phyloP scores from a whole-genome alignment of 2,888 invertebrate species.

The Crossocerus cetratus region DNA sequence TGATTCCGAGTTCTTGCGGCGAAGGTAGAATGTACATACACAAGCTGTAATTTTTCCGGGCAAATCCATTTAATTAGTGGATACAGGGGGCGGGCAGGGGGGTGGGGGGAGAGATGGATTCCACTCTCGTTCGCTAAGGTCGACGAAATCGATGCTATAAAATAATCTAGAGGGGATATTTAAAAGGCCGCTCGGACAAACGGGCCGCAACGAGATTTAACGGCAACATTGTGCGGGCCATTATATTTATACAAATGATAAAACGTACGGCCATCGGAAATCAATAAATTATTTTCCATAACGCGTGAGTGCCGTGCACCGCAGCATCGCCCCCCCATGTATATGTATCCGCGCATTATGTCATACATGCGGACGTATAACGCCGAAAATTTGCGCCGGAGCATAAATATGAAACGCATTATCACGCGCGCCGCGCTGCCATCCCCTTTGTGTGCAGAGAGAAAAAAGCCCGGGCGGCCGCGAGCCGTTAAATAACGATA shows the following conservation, averaged over 20 bases:
- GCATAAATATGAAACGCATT: slow-evolving; percentile 48
- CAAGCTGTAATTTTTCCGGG: not conserved
- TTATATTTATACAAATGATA: slow-evolving; percentile 46
- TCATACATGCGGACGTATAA: not conserved
- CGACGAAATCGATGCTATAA: not conserved
- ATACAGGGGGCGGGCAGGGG: not conserved
- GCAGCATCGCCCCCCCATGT: slow-evolving; percentile 12
- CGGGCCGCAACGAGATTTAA: slow-evolving; percentile 7
- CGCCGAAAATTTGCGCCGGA: slow-evolving; percentile 35
- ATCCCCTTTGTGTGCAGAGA: slow-evolving; percentile 22
- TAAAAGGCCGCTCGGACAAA: slow-evolving; percentile 2
- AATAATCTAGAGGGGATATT: not conserved
- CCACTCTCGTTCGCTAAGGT: not conserved
- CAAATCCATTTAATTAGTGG: slow-evolving; percentile 2
- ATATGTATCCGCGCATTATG: no score
- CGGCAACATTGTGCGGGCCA: slow-evolving; percentile 17
- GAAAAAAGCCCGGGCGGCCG: slow-evolving; percentile 11
- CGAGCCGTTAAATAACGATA: slow-evolving; percentile 38
- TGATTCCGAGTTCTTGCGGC: no score
- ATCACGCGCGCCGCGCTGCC: slow-evolving; percentile 30
- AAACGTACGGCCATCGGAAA: slow-evolving; percentile 44
- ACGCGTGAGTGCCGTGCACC: slow-evolving; percentile 32
- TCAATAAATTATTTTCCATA: slow-evolving; percentile 48
- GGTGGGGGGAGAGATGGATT: not conserved
- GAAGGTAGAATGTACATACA: no score